Conservation (phyloP, 2,797 vertebrate genomes). For the Argentina silus region DNA sequence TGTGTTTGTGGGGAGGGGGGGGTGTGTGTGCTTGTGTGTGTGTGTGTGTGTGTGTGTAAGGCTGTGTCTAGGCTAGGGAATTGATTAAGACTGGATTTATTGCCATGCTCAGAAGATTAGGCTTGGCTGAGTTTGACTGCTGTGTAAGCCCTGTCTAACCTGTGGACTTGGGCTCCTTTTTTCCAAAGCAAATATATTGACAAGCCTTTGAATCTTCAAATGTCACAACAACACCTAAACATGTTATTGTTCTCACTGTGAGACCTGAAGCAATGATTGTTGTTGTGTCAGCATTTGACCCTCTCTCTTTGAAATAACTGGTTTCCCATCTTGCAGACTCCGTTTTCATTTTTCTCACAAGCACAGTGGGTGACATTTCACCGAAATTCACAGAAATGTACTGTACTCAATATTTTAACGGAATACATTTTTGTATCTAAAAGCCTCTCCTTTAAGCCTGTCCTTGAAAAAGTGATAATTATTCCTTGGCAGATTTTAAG, state of each 20-base stretch:
- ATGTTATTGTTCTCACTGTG: slow-evolving; percentile 5
- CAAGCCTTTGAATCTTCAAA: slow-evolving; percentile 50
- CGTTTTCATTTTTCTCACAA: not conserved
- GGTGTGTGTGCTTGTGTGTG: slow-evolving; percentile 15
- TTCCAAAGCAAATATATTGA: slow-evolving; percentile 43
- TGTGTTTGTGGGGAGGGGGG: slow-evolving; percentile 21
- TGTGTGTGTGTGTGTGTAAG: slow-evolving; percentile 14
- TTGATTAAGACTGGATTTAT: slow-evolving; percentile 67
- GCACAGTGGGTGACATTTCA: not conserved
- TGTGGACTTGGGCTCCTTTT: slow-evolving; percentile 23
- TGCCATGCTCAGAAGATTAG: slow-evolving; percentile 52
- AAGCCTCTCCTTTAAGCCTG: no score
- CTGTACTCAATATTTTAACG: no score
- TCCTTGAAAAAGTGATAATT: no score
- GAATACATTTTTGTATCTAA: no score
- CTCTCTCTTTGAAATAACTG: not conserved
- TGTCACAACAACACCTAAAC: slow-evolving; percentile 24
- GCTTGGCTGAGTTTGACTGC: slow-evolving; percentile 41
- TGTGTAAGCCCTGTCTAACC: slow-evolving; percentile 36
- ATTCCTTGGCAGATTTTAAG: no score
- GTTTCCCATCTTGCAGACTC: not conserved
- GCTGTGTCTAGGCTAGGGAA: slow-evolving; percentile 25
- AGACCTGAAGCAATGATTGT: not conserved
- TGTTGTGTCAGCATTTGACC: not conserved
- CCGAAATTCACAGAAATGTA: no score